A percentile compares a stretch with the other conserved stretches of the same genome.
Conservation (phyloP, 2,888 invertebrate species). For the Keiferia lycopersicella region DNA sequence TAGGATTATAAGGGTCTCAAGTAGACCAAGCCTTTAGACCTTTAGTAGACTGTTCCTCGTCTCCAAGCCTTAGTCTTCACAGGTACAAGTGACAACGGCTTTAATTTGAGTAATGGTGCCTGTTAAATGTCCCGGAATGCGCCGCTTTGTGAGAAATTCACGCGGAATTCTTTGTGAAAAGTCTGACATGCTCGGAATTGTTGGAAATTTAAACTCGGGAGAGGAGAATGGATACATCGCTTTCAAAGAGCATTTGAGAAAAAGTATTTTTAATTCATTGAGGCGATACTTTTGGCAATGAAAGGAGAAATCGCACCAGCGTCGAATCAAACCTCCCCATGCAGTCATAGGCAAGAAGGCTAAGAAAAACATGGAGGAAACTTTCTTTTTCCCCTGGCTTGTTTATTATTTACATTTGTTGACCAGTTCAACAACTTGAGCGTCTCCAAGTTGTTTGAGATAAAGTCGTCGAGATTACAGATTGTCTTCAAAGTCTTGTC, state of each 20-base stretch:
- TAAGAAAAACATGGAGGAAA: too few species aligned
- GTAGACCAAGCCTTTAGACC: not conserved
- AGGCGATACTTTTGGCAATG: not conserved
- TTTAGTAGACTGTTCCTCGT: not conserved
- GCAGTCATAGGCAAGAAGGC: too few species aligned
- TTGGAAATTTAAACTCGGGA: constrained; percentile 7
- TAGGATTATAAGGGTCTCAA: not conserved
- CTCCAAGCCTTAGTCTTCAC: not conserved
- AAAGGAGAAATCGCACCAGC: too few species aligned
- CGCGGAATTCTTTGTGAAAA: constrained; percentile 10
- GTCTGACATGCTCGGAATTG: constrained; percentile 15
- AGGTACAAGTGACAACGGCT: constrained; percentile 4
- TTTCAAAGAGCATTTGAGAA: not conserved
- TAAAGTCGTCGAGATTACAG: constrained; percentile 15
- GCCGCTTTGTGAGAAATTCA: not conserved
- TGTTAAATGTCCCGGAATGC: constrained; percentile 4
- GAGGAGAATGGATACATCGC: not conserved
- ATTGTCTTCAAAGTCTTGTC: constrained; percentile 16
- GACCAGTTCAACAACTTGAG: constrained; percentile 8
- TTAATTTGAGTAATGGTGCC: constrained; percentile 16
- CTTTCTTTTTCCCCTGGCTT: not conserved
- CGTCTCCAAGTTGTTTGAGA: not conserved
- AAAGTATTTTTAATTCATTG: not conserved
- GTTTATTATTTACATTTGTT: constrained; percentile 4
- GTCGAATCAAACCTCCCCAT: too few species aligned